Conservation (phyloP, 2,113 vertebrate genomes). For the Coptodon bakossiorum region DNA sequence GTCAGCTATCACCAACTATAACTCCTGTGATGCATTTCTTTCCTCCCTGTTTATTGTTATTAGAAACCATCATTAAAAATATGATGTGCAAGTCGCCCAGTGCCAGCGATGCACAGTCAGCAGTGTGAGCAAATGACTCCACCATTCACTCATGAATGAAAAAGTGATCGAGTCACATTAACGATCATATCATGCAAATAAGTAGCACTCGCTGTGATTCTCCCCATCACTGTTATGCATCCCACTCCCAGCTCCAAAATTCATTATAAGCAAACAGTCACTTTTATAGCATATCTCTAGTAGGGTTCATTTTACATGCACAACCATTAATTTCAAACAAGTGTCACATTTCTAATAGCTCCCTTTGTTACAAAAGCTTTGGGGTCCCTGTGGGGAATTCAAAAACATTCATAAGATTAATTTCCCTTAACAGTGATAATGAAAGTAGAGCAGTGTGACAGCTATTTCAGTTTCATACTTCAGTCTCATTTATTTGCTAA, state of each 20-base stretch:
- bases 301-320: not conserved
- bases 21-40: not conserved
- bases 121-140: not conserved
- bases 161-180: not conserved
- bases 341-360: constrained; percentile 30
- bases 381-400: constrained; percentile 40
- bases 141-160: not conserved
- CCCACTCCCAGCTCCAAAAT: not conserved
- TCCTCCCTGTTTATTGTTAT: not conserved
- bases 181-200: constrained; percentile 17
- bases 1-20: not conserved
- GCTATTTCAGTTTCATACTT: constrained; percentile 47
- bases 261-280: not conserved
- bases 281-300: constrained; percentile 17
- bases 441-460: constrained; percentile 45
- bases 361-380: constrained; percentile 17
- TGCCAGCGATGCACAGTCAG: constrained; percentile 4
- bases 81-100: not conserved
- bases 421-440: constrained; percentile 58
- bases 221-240: not conserved
- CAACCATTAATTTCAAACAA: constrained; percentile 25
- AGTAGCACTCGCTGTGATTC: not conserved
- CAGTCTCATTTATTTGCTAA: constrained; percentile 53
- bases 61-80: not conserved
- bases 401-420: constrained; percentile 61